Evolutionary conservation across 2,888 invertebrate species (phyloP).

Genomic region (Biston stratarius): DNA sequence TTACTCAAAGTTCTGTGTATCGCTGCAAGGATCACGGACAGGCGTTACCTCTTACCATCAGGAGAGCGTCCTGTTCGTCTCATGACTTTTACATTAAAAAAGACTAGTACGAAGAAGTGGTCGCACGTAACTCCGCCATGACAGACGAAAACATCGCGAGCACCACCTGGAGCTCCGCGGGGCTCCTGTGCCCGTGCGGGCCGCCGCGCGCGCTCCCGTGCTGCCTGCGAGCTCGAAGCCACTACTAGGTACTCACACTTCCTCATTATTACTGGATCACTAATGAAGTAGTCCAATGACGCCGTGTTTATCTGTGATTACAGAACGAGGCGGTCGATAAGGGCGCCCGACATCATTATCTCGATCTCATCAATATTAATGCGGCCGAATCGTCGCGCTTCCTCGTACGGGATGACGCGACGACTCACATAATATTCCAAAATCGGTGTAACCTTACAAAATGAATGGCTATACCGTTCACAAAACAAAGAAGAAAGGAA

Average conservation of each 20-base stretch:
- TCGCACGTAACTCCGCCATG: no score
- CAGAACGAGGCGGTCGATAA: neutral
- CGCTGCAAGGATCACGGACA: no score
- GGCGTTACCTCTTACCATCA: no score
- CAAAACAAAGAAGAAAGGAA: slow-evolving; percentile 23
- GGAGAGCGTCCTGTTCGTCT: no score
- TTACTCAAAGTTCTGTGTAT: no score
- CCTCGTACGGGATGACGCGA: neutral
- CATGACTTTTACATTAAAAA: no score
- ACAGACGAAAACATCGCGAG: no score
- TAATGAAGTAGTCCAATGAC: slow-evolving; percentile 14
- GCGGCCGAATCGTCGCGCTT: slow-evolving; percentile 11
- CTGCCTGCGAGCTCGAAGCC: neutral
- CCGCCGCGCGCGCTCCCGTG: no score
- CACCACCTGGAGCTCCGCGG: no score
- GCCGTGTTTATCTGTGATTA: slow-evolving; percentile 1
- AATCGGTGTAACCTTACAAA: slow-evolving; percentile 1
- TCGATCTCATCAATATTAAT: slow-evolving; percentile 17
- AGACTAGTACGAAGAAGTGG: no score
- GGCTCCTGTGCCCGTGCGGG: no score
- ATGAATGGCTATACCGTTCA: no score
- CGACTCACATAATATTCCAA: slow-evolving; percentile 17
- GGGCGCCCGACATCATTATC: slow-evolving; percentile 1
- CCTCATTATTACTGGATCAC: slow-evolving; percentile 8
- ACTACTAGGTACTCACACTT: neutral